Evolutionary conservation across 1,140 invertebrate species (phyloP).

Genomic region (Delia radicum): DNA sequence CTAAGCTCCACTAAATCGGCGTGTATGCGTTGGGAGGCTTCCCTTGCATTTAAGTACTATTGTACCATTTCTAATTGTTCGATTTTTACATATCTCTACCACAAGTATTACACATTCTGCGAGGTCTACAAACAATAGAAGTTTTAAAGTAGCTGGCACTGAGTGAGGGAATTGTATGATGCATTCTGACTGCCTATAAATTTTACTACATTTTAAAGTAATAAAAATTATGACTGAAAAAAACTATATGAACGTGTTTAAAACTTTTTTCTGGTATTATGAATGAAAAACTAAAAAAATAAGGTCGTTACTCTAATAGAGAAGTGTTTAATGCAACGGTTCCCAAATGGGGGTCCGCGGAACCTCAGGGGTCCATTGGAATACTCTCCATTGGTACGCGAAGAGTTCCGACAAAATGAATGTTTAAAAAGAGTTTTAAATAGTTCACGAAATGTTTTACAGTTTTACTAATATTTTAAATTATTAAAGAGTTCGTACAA

Average conservation of each 20-base stretch:
- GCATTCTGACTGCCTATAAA: not conserved
- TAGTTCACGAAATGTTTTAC: too few relatives aligned
- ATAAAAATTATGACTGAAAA: not conserved
- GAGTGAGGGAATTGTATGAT: not conserved
- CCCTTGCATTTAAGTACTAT: not conserved
- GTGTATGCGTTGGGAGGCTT: too few relatives aligned
- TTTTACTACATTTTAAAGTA: not conserved
- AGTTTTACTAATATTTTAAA: too few relatives aligned
- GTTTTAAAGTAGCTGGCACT: not conserved
- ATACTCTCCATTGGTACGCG: too few relatives aligned
- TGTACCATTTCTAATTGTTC: conserved; percentile 1
- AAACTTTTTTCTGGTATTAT: not conserved
- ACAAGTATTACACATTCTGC: not conserved
- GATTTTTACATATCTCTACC: not conserved
- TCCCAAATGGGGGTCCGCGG: too few relatives aligned
- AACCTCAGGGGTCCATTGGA: too few relatives aligned
- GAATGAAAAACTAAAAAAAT: not conserved
- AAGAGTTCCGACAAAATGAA: too few relatives aligned
- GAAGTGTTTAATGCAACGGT: too few relatives aligned
- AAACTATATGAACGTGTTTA: not conserved
- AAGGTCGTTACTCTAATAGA: not conserved
- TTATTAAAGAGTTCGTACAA: too few relatives aligned
- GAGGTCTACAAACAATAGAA: not conserved
- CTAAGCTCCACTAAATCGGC: too few relatives aligned
- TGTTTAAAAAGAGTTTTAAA: too few relatives aligned